phyloP scores from a whole-genome alignment of 2,113 vertebrate genomes.

The Corydoras sp. region DNA sequence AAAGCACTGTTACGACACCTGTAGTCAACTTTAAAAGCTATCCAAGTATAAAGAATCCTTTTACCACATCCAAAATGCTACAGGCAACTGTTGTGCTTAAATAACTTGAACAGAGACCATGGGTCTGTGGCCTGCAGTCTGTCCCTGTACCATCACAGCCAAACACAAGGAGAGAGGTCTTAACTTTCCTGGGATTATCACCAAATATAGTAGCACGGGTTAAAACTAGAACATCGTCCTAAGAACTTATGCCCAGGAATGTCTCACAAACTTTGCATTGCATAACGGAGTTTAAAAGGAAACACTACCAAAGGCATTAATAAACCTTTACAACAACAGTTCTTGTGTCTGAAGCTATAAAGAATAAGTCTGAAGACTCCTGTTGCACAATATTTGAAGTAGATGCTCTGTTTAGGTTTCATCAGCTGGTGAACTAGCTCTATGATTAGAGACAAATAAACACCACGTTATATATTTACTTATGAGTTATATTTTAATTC shows the following conservation, averaged over 20 bases:
- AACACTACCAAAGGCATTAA: not conserved
- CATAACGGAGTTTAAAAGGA: conserved; percentile 7
- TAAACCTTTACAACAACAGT: not conserved
- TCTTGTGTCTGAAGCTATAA: not conserved
- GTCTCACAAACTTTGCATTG: conserved; percentile 55
- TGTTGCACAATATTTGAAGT: no score
- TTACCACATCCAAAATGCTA: not conserved
- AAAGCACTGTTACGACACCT: no score
- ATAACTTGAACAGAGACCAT: not conserved
- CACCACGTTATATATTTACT: no score
- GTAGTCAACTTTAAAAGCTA: no score
- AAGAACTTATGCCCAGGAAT: conserved; percentile 51
- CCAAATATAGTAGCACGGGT: conserved; percentile 68
- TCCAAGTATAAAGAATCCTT: not conserved
- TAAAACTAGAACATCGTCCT: conserved; percentile 62
- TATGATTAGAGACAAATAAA: no score
- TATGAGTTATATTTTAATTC: no score
- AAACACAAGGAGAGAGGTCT: conserved; percentile 53
- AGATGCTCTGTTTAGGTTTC: no score
- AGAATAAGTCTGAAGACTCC: not conserved
- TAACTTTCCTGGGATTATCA: conserved; percentile 68
- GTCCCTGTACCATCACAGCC: conserved; percentile 44
- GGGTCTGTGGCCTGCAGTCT: conserved; percentile 36
- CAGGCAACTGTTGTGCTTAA: not conserved
- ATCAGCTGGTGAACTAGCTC: no score